These are phyloP conservation scores for Tipula unca DNA, from an alignment of 2,888 invertebrate genomes.

Conservation along the genomic window DNA sequence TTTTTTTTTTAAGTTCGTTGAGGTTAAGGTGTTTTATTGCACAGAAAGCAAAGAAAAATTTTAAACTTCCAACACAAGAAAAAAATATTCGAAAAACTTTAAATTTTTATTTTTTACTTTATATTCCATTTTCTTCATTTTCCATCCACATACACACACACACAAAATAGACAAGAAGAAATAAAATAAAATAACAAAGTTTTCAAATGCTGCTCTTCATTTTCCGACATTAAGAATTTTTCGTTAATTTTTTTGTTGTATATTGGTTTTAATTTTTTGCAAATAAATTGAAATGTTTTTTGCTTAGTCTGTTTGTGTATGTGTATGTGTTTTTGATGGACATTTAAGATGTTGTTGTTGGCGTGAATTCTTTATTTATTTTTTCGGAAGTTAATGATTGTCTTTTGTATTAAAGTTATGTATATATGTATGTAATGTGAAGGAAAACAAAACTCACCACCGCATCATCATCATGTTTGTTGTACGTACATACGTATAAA, in stretches of 20 bases:
- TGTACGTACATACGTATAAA: not conserved
- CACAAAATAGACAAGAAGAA: not conserved
- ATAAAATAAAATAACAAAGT: not conserved
- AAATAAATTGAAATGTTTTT: not conserved
- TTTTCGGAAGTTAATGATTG: not conserved
- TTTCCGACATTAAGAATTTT: not conserved
- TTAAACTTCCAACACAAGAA: not conserved
- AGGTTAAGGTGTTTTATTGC: slow-evolving; percentile 14
- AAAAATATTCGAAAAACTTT: not conserved
- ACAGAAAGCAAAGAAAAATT: not conserved
- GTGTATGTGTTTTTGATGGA: not conserved
- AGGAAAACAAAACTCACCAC: not conserved
- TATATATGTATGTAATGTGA: not conserved
- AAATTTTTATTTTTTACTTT: not conserved
- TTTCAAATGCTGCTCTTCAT: not conserved
- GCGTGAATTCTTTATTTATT: not conserved
- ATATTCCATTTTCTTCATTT: not conserved
- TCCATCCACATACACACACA: too few relatives aligned
- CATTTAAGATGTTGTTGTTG: not conserved
- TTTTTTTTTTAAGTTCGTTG: not conserved
- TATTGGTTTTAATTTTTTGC: not conserved
- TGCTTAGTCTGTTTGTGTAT: not conserved
- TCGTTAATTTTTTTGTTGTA: not conserved
- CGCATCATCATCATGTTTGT: not conserved
- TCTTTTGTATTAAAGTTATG: not conserved